Evolutionary conservation across 2,797 vertebrate species (phyloP), one percentile per base, ranked within the genome.

Genomic region (Cichlasoma orientale): DNA sequence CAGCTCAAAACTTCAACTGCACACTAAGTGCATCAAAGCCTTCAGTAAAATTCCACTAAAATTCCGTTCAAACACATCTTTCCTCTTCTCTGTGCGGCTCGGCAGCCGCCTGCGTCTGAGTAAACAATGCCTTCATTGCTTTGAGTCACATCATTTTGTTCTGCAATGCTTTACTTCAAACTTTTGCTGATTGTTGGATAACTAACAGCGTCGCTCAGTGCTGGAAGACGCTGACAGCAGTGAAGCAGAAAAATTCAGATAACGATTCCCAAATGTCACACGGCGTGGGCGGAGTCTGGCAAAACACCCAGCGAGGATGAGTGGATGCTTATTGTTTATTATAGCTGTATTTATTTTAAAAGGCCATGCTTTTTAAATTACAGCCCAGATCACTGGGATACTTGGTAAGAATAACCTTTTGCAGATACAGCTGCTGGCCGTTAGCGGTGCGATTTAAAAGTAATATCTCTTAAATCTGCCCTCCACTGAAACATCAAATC

Each of bases 181-280:
- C 29, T 33, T 25, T 23, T 79, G 74, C 73, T 78, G 79, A 85
- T 69, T 72, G 72, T 71, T 78, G 16, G 55, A 75, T 72, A 72
- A 56, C 31, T 5, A 38, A 74, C 41, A 61, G 74, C 53, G 56
- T 63, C 38, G 10, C 47, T 90, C 74, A 29, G 88, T 41, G 3
- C 66, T 8, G 33, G 1, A 19, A 88, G 74, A 80, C 75, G 86
- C 91, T 90, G 90, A 91, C 79, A 9, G 75, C 41, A 78, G 73
- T 16, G 29, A 52, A 75, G 25, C 50, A 47, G n/a, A 54, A 81
- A 56, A 74, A 58, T 52, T 77, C 71, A 75, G 82, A 90, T 89
- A 91, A 90, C 86, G 75, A 83, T 54, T 85, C 78, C 80, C 86
- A 91, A 88, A 93, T 89, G 89, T 83, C 72, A 25, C n/a, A 52